Evolutionary conservation across 2,113 vertebrate species (phyloP).

Genomic region (Hippoglossus stenolepis): DNA sequence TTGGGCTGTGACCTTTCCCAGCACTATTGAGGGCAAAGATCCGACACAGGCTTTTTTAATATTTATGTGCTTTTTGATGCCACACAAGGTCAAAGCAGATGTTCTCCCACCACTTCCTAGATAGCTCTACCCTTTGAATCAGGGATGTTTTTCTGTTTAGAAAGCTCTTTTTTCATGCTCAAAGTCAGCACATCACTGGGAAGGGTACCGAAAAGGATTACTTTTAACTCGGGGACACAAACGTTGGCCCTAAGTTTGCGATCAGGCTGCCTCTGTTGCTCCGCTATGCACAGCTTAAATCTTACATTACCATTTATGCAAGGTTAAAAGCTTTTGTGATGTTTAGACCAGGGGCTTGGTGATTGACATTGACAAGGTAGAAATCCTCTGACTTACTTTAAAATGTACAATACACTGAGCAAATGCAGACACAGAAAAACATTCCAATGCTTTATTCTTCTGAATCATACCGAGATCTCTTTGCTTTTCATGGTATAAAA

Average conservation of each 20-base stretch:
- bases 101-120: conserved; percentile 64
- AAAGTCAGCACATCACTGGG: conserved; percentile 65
- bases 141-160: conserved; percentile 64
- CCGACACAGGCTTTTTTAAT: conserved; percentile 64
- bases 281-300: conserved; percentile 35
- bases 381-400: neutral
- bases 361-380: neutral
- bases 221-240: conserved; percentile 57
- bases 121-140: conserved; percentile 67
- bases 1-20: conserved; percentile 73
- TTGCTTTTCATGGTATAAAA: neutral
- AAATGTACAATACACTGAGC: no score
- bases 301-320: conserved; percentile 52
- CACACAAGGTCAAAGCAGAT: conserved; percentile 76
- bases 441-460: no score
- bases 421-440: no score
- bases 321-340: conserved; percentile 49
- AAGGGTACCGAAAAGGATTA: conserved; percentile 61
- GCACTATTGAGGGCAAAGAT: conserved; percentile 63
- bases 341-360: neutral
- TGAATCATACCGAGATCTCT: no score
- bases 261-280: conserved; percentile 21
- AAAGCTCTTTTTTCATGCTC: conserved; percentile 69
- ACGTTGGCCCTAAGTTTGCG: conserved; percentile 49
- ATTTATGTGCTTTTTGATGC: conserved; percentile 77